Percentiles rank a stretch among this genome's conserved stretches.
Conservation (phyloP, 2,888 invertebrate genomes). For the Heliconius sara region DNA sequence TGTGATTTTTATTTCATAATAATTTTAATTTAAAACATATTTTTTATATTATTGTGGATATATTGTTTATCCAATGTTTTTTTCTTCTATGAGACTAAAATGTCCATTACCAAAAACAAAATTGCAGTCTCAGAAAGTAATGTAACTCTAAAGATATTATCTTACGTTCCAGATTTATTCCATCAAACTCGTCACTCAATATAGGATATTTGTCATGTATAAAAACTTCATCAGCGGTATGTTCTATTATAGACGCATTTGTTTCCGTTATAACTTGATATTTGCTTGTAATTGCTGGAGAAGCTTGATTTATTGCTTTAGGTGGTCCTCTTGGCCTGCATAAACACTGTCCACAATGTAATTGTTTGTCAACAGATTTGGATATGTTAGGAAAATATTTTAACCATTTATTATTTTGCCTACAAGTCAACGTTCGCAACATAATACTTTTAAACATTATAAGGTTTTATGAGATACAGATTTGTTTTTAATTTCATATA, state of each 20-base stretch:
- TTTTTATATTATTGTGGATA: neutral
- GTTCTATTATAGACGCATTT: conserved; percentile 87
- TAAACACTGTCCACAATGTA: conserved; percentile 69
- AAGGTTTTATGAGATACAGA: neutral
- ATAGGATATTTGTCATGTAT: conserved; percentile 61
- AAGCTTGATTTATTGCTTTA: conserved; percentile 64
- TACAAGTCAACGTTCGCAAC: conserved; percentile 13
- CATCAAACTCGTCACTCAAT: conserved; percentile 85
- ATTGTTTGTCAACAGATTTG: conserved; percentile 54
- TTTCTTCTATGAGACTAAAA: neutral
- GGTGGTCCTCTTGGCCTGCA: conserved; percentile 68
- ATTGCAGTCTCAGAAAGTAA: neutral
- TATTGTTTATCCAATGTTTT: neutral
- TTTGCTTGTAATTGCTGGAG: conserved; percentile 83
- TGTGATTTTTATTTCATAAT: neutral
- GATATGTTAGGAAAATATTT: conserved; percentile 20
- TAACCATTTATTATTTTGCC: conserved; percentile 23
- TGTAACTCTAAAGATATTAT: conserved; percentile 45
- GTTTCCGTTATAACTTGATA: conserved; percentile 89
- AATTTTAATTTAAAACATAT: neutral
- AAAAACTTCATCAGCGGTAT: conserved; percentile 87
- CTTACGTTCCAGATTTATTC: conserved; percentile 85
- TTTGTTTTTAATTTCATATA: neutral
- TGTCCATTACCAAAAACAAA: neutral
- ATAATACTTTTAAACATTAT: conserved; percentile 38